These are phyloP conservation scores for Macaca fascicularis DNA, from an alignment of 2,113 vertebrate species.

Conservation along the genomic window DNA sequence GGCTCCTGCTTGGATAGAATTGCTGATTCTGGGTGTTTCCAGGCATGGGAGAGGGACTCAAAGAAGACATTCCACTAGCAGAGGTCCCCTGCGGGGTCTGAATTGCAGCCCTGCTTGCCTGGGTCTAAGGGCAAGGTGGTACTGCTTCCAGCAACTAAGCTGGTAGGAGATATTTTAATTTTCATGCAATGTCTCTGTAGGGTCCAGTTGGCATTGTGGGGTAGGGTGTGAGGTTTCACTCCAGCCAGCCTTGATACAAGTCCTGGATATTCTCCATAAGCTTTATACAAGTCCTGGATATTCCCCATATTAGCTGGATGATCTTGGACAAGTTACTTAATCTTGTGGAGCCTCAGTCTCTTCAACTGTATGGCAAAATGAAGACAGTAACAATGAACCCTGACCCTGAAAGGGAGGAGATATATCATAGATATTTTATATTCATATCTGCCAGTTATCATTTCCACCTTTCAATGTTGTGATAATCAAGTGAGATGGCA, in stretches of 20 bases:
- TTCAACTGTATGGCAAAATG: background rate
- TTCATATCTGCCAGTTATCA: background rate
- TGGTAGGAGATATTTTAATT: background rate
- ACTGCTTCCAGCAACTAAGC: background rate
- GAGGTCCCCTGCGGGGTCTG: background rate
- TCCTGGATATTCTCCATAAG: background rate
- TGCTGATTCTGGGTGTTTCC: background rate
- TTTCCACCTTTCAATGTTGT: background rate
- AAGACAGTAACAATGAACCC: background rate
- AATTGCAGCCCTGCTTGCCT: background rate
- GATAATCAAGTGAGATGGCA: background rate
- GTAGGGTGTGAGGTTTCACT: background rate
- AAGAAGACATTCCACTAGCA: background rate
- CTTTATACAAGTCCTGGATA: background rate
- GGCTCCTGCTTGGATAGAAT: background rate
- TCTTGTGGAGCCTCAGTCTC: background rate
- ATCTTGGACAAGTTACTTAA: background rate
- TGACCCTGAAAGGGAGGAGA: background rate
- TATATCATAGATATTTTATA: background rate
- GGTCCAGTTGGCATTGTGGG: background rate
- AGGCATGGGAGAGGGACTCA: background rate
- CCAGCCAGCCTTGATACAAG: background rate
- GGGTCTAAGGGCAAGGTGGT: background rate
- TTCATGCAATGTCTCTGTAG: background rate
- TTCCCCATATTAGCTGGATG: background rate